phyloP scores from a whole-genome alignment of 2,797 vertebrate genomes.

The Lindbergichthys nudifrons region DNA sequence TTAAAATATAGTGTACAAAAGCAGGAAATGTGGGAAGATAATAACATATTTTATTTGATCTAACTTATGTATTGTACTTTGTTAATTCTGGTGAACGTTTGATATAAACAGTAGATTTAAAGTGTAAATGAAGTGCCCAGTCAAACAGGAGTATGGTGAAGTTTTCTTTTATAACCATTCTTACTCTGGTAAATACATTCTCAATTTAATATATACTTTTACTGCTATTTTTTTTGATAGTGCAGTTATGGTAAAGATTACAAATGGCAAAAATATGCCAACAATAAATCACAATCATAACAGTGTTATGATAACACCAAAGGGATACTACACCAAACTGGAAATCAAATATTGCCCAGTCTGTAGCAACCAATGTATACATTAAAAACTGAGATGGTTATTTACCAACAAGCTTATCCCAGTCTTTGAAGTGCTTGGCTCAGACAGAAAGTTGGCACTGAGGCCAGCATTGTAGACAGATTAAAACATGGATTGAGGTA shows the following conservation, averaged over 20 bases:
- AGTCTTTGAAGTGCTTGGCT: not conserved
- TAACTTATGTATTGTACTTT: not conserved
- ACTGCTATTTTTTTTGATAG: not conserved
- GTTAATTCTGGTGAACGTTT: not conserved
- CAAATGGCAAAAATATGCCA: not conserved
- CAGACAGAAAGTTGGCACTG: constrained; percentile 2
- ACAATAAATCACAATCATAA: not conserved
- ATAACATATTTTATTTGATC: not conserved
- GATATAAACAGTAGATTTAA: not conserved
- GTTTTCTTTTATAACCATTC: not conserved
- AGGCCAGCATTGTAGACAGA: constrained; percentile 24
- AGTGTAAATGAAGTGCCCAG: not conserved
- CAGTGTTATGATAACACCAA: not conserved
- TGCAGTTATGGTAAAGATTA: not conserved
- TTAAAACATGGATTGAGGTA: constrained; percentile 30
- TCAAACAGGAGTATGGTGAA: not conserved
- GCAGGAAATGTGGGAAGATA: not conserved
- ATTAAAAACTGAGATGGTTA: constrained; percentile 4
- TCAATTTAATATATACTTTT: not conserved
- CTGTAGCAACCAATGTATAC: not conserved
- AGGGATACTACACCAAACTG: not conserved
- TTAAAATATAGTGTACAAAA: not conserved
- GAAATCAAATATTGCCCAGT: not conserved
- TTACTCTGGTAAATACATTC: not conserved
- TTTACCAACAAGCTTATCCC: not conserved